Evolutionary conservation across 2,797 vertebrate species (phyloP), one percentile per base, ranked within the genome.

Genomic region (Antennarius maculatus): DNA sequence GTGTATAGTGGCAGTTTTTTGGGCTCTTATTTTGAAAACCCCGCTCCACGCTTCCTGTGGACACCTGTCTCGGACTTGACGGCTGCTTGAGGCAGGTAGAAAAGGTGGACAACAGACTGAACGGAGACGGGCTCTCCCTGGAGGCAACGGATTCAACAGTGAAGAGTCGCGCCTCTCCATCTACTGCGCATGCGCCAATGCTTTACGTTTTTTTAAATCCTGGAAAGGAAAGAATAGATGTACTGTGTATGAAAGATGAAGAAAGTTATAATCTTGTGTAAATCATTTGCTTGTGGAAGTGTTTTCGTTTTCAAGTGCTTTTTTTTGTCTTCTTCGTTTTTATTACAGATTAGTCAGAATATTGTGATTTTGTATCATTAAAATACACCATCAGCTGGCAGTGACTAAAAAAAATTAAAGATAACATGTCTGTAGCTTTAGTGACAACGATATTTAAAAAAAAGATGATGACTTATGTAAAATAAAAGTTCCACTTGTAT

Each of bases 41-140:
- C 0, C 0, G 3, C 11, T 48, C 4, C 31, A 12, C 15, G 0
- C 4, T n/a, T 23, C 14, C 29, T 31, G 3, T 16, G 46, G 6
- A 6, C 46, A 3, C 7, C 34, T 61, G 12, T 3, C 9, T 13
- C 0, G 7, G 7, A 2, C 67, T 73, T 80, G 49, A 78, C 61
- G 15, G 8, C 58, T 61, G 51, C 45, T 63, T 47, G 47, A 16
- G 41, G 15, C 76, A 69, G 78, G 81, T 74, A 23, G 31, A 42
- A 27, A 57, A 81, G 52, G 76, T 68, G 62, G 41, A 74, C 59
- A 61, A 37, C 13, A 15, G 47, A 48, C 8, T 42, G 50, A 70
- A 54, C 52, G 63, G 61, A 71, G 48, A 69, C 59, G 28, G 67
- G 88, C 87, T 86, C 86, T 79, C 86, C 81, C 91, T 92, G 77